Evolutionary conservation across 1,140 invertebrate genomes (phyloP).

Genomic region (Lamellibrachia luymesi): DNA sequence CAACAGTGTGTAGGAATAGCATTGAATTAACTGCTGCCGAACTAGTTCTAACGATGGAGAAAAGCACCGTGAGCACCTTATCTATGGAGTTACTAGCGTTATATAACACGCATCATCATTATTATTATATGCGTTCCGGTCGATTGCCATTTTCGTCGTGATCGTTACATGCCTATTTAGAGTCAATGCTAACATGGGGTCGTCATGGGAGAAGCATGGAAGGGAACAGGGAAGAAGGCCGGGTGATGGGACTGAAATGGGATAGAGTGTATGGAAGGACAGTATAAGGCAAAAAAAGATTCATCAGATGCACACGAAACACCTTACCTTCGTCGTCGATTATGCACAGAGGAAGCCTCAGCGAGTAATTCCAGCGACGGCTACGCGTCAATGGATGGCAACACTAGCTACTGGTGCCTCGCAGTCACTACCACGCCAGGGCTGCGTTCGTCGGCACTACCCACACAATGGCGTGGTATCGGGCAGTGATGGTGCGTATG

Average conservation of each 20-base stretch:
- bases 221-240: too few relatives aligned
- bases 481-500: not conserved
- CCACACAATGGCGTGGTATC: not conserved
- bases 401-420: not conserved
- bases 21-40: too few relatives aligned
- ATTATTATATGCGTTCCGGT: too few relatives aligned
- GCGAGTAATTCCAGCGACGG: not conserved
- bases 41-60: too few relatives aligned
- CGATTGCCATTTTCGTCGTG: too few relatives aligned
- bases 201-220: not conserved
- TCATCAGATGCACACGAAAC: not conserved
- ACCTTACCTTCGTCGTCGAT: not conserved
- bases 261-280: not conserved
- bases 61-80: too few relatives aligned
- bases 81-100: too few relatives aligned
- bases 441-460: not conserved
- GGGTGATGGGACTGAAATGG: not conserved
- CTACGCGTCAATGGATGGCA: not conserved
- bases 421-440: not conserved
- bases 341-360: not conserved
- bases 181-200: not conserved
- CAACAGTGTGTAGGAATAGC: too few relatives aligned
- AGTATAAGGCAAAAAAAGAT: too few relatives aligned
- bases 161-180: too few relatives aligned
- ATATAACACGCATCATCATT: too few relatives aligned